Evolutionary conservation across 1,140 invertebrate genomes (phyloP).

Genomic region (Magallana ariakensis): DNA sequence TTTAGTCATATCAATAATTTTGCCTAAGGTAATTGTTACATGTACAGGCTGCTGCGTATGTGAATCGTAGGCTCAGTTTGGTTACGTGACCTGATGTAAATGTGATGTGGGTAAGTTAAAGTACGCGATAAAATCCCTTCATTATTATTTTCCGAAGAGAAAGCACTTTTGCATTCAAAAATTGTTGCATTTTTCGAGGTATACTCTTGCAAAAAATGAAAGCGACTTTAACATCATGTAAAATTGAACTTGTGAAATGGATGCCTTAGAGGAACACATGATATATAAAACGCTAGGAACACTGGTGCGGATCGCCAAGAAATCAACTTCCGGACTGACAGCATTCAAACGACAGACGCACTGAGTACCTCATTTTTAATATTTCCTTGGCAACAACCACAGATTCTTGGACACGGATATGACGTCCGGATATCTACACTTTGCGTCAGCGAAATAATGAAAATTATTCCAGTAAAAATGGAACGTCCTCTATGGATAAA

Average conservation of each 20-base stretch:
- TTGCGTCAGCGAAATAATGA: neutral
- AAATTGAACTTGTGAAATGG: constrained; percentile 29
- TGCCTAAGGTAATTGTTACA: too few relatives aligned
- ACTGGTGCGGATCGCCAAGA: constrained; percentile 46
- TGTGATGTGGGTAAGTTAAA: constrained; percentile 37
- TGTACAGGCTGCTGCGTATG: too few relatives aligned
- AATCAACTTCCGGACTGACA: constrained; percentile 33
- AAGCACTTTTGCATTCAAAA: constrained; percentile 48
- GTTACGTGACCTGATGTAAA: constrained; percentile 41
- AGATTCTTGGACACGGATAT: constrained; percentile 52
- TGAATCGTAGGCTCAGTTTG: too few relatives aligned
- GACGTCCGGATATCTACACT: neutral
- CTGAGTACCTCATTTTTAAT: constrained; percentile 1
- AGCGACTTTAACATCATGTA: constrained; percentile 44
- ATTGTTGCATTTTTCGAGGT: constrained; percentile 43
- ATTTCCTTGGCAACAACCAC: constrained; percentile 45
- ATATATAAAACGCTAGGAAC: constrained; percentile 46
- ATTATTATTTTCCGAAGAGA: constrained; percentile 38
- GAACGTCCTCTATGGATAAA: too few relatives aligned
- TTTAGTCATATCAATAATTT: too few relatives aligned
- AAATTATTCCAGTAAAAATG: neutral
- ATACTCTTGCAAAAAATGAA: constrained; percentile 40
- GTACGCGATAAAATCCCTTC: constrained; percentile 16
- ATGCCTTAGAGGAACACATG: constrained; percentile 34
- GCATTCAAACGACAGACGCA: constrained; percentile 44